Percentiles rank a stretch among this genome's conserved stretches.
phyloP scores from a whole-genome alignment of 1,140 invertebrate species.

The Cotesia chilonis region DNA sequence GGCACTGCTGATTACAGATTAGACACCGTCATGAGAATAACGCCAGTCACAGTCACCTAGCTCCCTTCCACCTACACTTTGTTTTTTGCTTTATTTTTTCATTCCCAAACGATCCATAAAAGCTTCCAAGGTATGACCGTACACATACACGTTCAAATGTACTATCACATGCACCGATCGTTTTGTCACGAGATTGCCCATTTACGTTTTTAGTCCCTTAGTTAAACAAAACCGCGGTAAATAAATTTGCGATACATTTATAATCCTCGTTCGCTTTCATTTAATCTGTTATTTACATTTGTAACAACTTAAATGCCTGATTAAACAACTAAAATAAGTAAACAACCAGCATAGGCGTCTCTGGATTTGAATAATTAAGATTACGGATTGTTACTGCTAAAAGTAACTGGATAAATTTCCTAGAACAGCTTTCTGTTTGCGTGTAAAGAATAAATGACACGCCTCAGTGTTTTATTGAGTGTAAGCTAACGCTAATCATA shows the following conservation, averaged over 20 bases:
- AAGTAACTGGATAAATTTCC: background rate
- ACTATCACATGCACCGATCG: conserved; percentile 34
- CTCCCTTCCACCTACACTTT: conserved; percentile 10
- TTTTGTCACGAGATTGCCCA: conserved; percentile 32
- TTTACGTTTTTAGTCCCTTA: conserved; percentile 7
- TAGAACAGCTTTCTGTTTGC: background rate
- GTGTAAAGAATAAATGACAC: conserved; percentile 5
- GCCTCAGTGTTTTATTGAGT: background rate
- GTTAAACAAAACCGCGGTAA: conserved; percentile 35
- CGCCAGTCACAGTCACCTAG: conserved; percentile 53
- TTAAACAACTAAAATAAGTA: too few species aligned
- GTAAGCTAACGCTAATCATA: conserved; percentile 7
- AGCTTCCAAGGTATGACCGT: conserved; percentile 27
- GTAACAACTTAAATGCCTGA: too few species aligned
- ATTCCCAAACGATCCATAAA: conserved; percentile 36
- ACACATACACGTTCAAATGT: background rate
- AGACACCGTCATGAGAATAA: conserved; percentile 47
- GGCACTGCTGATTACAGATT: conserved; percentile 53
- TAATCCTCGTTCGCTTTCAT: background rate
- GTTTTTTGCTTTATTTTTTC: background rate
- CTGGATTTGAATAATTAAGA: too few species aligned
- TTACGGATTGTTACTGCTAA: background rate
- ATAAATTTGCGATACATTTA: conserved; percentile 22
- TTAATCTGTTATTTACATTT: too few species aligned
- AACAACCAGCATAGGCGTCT: too few species aligned